A percentile compares a stretch with the other conserved stretches of the same genome.
Evolutionary conservation across 1,140 invertebrate genomes (phyloP).

Genomic region (Anastrepha ludens): DNA sequence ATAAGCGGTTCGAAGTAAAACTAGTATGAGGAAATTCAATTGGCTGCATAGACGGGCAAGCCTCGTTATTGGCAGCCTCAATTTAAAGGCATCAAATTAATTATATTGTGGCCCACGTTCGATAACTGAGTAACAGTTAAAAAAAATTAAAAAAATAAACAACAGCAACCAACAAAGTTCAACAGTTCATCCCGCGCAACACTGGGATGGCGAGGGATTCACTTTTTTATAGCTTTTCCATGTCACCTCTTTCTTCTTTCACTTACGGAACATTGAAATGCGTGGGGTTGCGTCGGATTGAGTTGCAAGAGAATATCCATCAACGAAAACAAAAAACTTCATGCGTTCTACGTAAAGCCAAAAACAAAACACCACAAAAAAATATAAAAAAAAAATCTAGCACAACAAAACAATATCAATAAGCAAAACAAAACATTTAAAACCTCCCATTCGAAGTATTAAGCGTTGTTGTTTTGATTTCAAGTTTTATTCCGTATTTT

Average conservation of each 20-base stretch:
- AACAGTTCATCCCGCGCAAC: neutral
- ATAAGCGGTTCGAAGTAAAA: neutral
- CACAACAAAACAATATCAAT: conserved; percentile 15
- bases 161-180: neutral
- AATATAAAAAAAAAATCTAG: neutral
- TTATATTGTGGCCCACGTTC: conserved; percentile 37
- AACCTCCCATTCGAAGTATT: conserved; percentile 15
- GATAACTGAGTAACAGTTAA: neutral
- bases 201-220: neutral
- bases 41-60: neutral
- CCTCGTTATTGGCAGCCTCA: neutral
- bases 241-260: neutral
- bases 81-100: conserved; percentile 34
- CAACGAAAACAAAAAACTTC: neutral
- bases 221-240: neutral
- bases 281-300: neutral
- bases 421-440: conserved; percentile 13
- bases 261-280: neutral
- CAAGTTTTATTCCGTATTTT: conserved; percentile 41
- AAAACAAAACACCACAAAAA: neutral
- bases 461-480: conserved; percentile 41
- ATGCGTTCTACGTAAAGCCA: neutral
- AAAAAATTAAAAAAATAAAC: neutral
- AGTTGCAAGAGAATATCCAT: neutral
- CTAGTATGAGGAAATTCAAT: neutral